Evolutionary conservation across 1,140 invertebrate species (phyloP), one percentile per base, ranked within the genome.

Genomic region (Chironomus striatipennis): DNA sequence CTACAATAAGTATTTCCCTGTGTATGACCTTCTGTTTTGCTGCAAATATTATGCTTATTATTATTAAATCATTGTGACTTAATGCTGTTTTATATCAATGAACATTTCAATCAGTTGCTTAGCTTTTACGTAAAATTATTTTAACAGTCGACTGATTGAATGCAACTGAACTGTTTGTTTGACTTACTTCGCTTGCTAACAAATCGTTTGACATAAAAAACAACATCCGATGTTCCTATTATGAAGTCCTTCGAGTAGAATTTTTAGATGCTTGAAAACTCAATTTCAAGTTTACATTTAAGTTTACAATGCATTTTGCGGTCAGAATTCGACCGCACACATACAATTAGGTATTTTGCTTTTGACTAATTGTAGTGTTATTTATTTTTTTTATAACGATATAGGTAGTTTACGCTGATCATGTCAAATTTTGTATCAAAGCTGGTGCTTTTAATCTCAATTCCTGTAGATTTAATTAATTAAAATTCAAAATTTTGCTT

Each of bases 11-110:
- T 57, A 57, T 57, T 57, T 57, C 47, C 47, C 47, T 57, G n/a
- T 57, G n/a, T 1, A 57, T 57, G 47, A 57, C 47, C 47, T 57
- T 57, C 8, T 1, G 12, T 57, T 57, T 15, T 12, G 47, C 47
- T 57, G 47, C 47, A 57, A 57, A 57, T 57, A 57, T 57, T 57
- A 57, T 57, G 47, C 47, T 57, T 57, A 57, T 15, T 57, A 57
- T 57, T 57, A 57, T 57, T 57, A 57, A 57, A 57, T 57, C 47
- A 4, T n/a, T 57, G 47, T 15, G 47, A 57, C 47, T 57, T 57
- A 57, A 57, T 57, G 47, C 47, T 57, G n/a, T n/a, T 15, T 12
- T n/a, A 57, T 57, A 57, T 57, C 47, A 57, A 57, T 57, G 47
- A 57, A 57, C 47, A 57, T 15, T 34, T 34, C 24, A 34, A 2